Evolutionary conservation across 2,113 vertebrate species (phyloP).

Genomic region (Dromas ardeola): DNA sequence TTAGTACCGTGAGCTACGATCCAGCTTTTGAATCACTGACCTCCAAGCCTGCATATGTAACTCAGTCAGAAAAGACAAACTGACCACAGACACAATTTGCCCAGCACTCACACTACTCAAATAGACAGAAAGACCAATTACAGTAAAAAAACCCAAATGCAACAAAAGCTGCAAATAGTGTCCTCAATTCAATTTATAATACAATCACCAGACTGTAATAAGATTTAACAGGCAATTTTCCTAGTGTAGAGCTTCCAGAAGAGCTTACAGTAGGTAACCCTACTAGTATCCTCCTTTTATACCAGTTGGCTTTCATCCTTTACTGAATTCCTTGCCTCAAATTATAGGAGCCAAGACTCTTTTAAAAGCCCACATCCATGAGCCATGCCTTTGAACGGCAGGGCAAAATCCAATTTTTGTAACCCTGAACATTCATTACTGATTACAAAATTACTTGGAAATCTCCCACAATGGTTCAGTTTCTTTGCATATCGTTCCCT

Average conservation of each 20-base stretch:
- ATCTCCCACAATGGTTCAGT: not conserved
- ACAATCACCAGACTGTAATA: not conserved
- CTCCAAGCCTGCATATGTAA: not conserved
- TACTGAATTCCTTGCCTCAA: not conserved
- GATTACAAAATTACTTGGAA: not conserved
- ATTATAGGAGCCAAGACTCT: not conserved
- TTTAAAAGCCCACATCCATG: not conserved
- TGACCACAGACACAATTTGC: not conserved
- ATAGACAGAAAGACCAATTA: not conserved
- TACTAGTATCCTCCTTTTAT: not conserved
- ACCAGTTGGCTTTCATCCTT: not conserved
- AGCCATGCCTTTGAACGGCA: not conserved
- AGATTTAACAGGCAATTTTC: not conserved
- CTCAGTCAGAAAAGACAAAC: not conserved
- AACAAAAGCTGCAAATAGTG: not conserved
- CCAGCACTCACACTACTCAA: not conserved
- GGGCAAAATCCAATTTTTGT: constrained; percentile 15
- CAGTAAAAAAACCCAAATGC: not conserved
- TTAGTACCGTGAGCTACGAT: not conserved
- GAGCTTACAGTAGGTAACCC: not conserved
- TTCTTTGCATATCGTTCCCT: not conserved
- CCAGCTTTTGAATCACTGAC: not conserved
- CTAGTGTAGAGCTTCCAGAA: not conserved
- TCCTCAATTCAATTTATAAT: not conserved
- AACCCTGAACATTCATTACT: not conserved